These are phyloP conservation scores for Antitype chi DNA, from an alignment of 2,888 invertebrate species.

Conservation along the genomic window DNA sequence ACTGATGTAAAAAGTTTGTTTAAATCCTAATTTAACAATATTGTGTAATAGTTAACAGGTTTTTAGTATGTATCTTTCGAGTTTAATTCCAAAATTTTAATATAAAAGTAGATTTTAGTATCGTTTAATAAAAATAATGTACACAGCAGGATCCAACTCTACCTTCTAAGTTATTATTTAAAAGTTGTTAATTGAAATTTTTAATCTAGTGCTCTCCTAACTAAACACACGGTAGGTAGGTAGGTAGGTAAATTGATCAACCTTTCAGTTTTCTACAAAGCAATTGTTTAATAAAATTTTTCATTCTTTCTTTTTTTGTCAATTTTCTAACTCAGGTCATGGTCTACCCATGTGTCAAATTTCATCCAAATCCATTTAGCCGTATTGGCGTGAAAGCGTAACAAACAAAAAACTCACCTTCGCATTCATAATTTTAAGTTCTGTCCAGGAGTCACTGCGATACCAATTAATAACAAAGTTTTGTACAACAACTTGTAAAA, in stretches of 20 bases:
- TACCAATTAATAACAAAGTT: constrained; percentile 8
- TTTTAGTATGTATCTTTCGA: background rate
- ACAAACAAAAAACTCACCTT: no score
- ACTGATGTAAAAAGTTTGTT: background rate
- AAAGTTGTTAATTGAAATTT: no score
- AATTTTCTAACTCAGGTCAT: no score
- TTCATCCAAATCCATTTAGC: no score
- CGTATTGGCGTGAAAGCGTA: no score
- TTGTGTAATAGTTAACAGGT: background rate
- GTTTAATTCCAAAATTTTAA: background rate
- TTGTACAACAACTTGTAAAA: constrained; percentile 8
- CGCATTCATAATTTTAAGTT: no score
- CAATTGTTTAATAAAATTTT: background rate
- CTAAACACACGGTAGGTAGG: background rate
- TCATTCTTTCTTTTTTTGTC: no score
- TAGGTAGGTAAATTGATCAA: background rate
- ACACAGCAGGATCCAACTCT: background rate
- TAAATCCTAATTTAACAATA: background rate
- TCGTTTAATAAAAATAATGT: background rate
- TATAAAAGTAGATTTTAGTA: background rate
- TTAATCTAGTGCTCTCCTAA: background rate
- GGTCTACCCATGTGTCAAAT: no score
- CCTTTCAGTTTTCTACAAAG: background rate
- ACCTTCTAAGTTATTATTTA: background rate
- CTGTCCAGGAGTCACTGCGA: background rate